These are phyloP conservation scores for Gymnarchus niloticus DNA, from an alignment of 2,113 vertebrate species.

Conservation along the genomic window DNA sequence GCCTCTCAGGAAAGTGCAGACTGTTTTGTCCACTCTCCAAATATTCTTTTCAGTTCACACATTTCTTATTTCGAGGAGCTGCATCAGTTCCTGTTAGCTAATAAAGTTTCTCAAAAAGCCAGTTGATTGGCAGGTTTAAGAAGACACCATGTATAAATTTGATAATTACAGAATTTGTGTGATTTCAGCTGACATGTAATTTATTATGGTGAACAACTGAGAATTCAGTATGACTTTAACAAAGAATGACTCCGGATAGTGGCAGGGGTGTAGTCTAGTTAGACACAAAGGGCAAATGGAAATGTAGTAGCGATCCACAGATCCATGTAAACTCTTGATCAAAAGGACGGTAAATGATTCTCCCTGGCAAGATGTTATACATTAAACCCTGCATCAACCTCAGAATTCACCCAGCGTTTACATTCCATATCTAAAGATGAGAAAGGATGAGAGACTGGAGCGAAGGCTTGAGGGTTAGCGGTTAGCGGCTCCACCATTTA, in stretches of 20 bases:
- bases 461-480: neutral
- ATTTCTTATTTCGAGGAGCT: neutral
- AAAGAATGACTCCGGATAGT: too few relatives aligned
- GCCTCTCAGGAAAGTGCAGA: neutral
- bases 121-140: neutral
- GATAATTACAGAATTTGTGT: neutral
- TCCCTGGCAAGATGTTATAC: neutral
- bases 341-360: neutral
- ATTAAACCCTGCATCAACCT: neutral
- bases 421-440: neutral
- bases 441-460: neutral
- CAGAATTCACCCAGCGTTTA: neutral
- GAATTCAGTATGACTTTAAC: neutral
- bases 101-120: neutral
- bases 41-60: neutral
- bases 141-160: neutral
- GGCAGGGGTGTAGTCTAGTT: too few relatives aligned
- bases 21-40: neutral
- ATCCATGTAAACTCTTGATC: neutral
- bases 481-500: neutral
- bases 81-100: neutral
- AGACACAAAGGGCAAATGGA: too few relatives aligned
- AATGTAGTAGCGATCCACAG: neutral
- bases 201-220: neutral
- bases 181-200: neutral